Percentiles rank a stretch among this genome's conserved stretches.
These are phyloP conservation scores for Caerostris darwini DNA, from an alignment of 1,140 invertebrate genomes.

Conservation along the genomic window DNA sequence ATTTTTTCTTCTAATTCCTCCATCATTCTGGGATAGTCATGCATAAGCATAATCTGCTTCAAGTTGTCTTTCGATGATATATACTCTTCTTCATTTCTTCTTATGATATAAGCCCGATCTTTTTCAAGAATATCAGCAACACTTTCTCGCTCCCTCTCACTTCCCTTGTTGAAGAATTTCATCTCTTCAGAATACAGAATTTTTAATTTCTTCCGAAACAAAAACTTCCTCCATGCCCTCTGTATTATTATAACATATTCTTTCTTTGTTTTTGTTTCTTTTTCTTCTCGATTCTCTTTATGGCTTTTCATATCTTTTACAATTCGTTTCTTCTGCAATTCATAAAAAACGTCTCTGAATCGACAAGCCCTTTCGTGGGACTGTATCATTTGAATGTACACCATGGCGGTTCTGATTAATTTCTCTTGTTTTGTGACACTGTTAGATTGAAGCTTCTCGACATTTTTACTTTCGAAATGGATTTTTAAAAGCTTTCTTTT, in stretches of 20 bases:
- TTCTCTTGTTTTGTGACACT: constrained; percentile 28
- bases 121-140: background rate
- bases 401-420: constrained; percentile 15
- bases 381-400: constrained; percentile 50
- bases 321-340: background rate
- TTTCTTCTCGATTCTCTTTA: background rate
- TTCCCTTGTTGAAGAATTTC: background rate
- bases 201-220: constrained; percentile 1
- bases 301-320: background rate
- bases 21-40: constrained; percentile 22
- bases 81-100: constrained; percentile 58
- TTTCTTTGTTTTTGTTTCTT: background rate
- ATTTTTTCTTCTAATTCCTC: constrained; percentile 69
- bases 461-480: background rate
- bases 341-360: background rate
- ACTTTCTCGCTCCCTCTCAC: background rate
- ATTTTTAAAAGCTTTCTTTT: background rate
- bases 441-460: background rate
- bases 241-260: constrained; percentile 42
- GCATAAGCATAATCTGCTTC: constrained; percentile 14
- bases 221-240: constrained; percentile 40
- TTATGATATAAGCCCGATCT: constrained; percentile 33
- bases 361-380: constrained; percentile 45
- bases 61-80: background rate
- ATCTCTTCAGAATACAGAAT: background rate